Base-by-base conservation (phyloP, 2,113 vertebrate species). In the Leucoraja erinaceus region DNA sequence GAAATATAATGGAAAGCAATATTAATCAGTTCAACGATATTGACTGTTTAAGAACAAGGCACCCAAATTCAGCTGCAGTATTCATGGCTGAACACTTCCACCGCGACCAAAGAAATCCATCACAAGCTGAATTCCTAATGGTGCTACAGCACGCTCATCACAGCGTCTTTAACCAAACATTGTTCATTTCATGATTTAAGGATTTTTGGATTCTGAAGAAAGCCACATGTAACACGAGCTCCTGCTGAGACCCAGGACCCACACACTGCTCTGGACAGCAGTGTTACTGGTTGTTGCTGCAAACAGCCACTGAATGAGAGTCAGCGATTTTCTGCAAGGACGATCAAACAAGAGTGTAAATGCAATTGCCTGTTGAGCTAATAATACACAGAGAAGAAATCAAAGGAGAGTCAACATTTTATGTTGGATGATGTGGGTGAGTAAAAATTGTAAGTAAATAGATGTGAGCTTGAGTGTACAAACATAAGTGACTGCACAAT, bases 351-450 rank as follows among this genome's bases (percentile, higher is more conserved):
- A 59, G 25, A 84, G 81, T 61, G 56, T 84, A 61, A 84, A 84
- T 84, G 81, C 20, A 59, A 84, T 59, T 59, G 81, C 56, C 28
- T n/a, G 81, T 59, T 28, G 10, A 59, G 81, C 56, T 84, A 84
- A n/a, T 84, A 59, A 84, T 84, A 61, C 56, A 84, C 54, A n/a
- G 81, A 28, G 54, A 61, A 84, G 11, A 25, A 84, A 84, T 84
- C 25, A 84, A 84, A 59, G 56, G 54, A 59, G 22, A 28, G 56
- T 61, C 25, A 84, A 61, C 8, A 84, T n/a, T n/a, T 84, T 84
- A 12, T 84, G 22, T 61, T 56, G n/a, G 25, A 84, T 61, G 25
- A 14, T 28, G 59, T 5, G 25, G 54, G 9, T 61, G 25, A 84
- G 9, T 84, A 28, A 54, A 61, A 59, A 14, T 25, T 84, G 81